Conservation (phyloP, 1,140 invertebrate species). For the Drosophila fuyamai region DNA sequence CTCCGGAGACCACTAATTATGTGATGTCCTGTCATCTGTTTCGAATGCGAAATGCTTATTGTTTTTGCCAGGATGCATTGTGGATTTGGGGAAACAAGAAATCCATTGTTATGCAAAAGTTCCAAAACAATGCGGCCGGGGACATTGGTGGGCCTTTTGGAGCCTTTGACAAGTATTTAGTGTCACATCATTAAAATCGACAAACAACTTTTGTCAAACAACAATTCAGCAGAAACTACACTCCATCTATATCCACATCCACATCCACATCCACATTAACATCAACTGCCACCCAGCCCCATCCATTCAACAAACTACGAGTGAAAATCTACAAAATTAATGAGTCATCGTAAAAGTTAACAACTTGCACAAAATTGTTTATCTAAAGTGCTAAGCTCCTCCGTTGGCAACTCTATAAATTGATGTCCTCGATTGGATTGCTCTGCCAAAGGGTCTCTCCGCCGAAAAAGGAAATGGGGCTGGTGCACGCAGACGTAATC, state of each 20-base stretch:
- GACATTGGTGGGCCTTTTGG: neutral
- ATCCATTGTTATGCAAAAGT: conserved; percentile 31
- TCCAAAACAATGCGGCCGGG: neutral
- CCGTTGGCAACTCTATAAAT: conserved; percentile 59
- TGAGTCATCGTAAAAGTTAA: conserved; percentile 84
- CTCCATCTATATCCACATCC: neutral
- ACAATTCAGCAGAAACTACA: conserved; percentile 66
- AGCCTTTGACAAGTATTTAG: conserved; percentile 43
- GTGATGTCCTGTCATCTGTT: conserved; percentile 24
- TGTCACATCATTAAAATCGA: conserved; percentile 69
- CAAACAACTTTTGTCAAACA: conserved; percentile 66
- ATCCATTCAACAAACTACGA: conserved; percentile 45
- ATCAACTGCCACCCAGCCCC: no score
- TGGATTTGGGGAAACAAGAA: conserved; percentile 6
- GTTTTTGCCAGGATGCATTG: conserved; percentile 24
- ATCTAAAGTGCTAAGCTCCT: conserved; percentile 73
- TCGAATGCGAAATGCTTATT: conserved; percentile 24
- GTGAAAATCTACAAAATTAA: conserved; percentile 75
- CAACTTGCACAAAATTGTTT: conserved; percentile 83
- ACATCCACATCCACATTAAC: neutral
- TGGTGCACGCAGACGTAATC: conserved; percentile 75
- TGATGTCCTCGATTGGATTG: conserved; percentile 71
- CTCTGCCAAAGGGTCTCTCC: conserved; percentile 14
- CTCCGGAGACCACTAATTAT: conserved; percentile 18
- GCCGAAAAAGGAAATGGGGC: neutral